These are phyloP conservation scores for Calcarius lapponicus DNA, from an alignment of 2,797 vertebrate genomes.

Conservation along the genomic window DNA sequence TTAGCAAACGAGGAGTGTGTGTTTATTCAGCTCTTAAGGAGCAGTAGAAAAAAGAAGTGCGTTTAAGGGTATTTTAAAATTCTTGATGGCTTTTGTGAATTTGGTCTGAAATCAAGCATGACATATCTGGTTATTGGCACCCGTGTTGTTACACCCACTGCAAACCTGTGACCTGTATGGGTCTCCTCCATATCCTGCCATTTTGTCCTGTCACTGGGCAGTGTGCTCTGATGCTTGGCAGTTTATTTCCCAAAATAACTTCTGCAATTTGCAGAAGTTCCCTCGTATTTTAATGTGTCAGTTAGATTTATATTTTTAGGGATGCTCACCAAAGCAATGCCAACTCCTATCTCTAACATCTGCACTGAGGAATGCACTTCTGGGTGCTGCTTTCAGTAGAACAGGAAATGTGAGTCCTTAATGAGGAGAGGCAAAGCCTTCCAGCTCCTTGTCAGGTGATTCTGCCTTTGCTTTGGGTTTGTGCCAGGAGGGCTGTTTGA, in stretches of 20 bases:
- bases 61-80: not conserved
- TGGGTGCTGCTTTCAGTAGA: constrained; percentile 2
- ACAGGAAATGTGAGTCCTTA: constrained; percentile 17
- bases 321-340: not conserved
- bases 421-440: not conserved
- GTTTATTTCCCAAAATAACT: not conserved
- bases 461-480: not conserved
- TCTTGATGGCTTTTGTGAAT: not conserved
- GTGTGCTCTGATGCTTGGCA: not conserved
- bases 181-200: rapidly evolving
- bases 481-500: not conserved
- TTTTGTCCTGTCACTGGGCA: not conserved
- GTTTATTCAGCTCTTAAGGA: not conserved
- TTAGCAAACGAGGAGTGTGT: not conserved
- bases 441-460: not conserved
- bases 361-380: not conserved
- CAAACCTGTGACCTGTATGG: not conserved
- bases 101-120: not conserved
- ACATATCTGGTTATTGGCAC: not conserved
- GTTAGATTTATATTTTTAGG: not conserved
- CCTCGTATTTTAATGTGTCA: not conserved
- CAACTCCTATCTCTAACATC: not conserved
- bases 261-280: not conserved
- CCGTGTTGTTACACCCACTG: rapidly evolving
- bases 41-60: not conserved